Base-by-base conservation (phyloP, 1,140 invertebrate genomes). In the Ceratina japonica region DNA sequence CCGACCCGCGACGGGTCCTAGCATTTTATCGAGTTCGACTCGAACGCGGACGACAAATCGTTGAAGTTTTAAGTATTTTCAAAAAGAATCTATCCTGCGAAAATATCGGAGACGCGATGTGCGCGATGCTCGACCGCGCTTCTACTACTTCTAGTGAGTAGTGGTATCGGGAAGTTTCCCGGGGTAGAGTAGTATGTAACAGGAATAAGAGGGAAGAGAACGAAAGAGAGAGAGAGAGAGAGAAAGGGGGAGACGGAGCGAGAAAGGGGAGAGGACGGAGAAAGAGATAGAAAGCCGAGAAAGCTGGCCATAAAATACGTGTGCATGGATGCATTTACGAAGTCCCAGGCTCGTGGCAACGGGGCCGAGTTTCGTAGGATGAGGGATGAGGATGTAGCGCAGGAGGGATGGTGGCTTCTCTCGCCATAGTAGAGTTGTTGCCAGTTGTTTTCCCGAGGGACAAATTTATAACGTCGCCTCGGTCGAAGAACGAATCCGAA, bases 41-140 rank as follows among this genome's bases (percentile, higher is more conserved):
- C 84, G 68, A 65, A 49, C 59, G 44, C 75, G 61, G 79, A 86
- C 84, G 86, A 89, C 86, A 86, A 89, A 89, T 90, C 82, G 85
- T 70, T 81, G 71, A 90, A 90, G 83, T 90, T 90, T 90, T 84
- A 88, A 90, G 89, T 91, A 90, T 87, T 89, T 87, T 83, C 76
- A 75, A 89, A 88, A 85, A 80, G 83, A 87, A 87, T 86, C 71
- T 69, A 81, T 87, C 82, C 70, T 70, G 73, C 72, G 73, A 84
- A 87, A 89, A 89, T 88, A 88, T 82, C 82, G 51, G 18, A 16
- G 70, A n/a, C 51, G 61, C 49, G 68, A 22, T 15, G 63, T 52
- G 62, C 13, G 27, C 49, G 59, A 66, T 44, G 31, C 44, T 56
- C 56, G 15, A 20, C 24, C 51, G 22, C 31, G 52, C n/a, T 20